phyloP scores from a whole-genome alignment of 2,888 invertebrate species.

The Acleris sparsana region DNA sequence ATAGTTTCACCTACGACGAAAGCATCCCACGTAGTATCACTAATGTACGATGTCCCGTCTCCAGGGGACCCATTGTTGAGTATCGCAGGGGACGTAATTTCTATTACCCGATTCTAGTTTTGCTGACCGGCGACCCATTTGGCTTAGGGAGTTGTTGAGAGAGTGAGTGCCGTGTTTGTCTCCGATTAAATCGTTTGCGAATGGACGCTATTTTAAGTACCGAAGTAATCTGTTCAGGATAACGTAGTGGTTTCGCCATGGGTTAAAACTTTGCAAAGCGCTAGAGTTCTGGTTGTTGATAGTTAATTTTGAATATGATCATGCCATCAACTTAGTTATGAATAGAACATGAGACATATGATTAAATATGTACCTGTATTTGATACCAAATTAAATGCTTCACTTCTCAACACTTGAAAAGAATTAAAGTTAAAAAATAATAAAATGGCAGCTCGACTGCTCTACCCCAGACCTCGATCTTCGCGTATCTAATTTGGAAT shows the following conservation, averaged over 20 bases:
- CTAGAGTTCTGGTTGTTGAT: too few species aligned
- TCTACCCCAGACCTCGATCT: too few species aligned
- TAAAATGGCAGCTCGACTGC: too few species aligned
- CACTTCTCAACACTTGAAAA: too few species aligned
- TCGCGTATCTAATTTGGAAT: too few species aligned
- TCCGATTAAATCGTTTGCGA: constrained; percentile 25
- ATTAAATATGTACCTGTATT: too few species aligned
- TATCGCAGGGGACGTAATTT: constrained; percentile 56
- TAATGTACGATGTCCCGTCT: constrained; percentile 43
- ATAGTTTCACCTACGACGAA: constrained; percentile 52
- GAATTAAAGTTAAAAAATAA: too few species aligned
- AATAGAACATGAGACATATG: too few species aligned
- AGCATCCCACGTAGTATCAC: constrained; percentile 44
- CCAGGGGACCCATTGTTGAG: constrained; percentile 61
- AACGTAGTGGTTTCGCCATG: constrained; percentile 1
- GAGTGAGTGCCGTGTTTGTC: constrained; percentile 22
- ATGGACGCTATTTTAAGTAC: constrained; percentile 11
- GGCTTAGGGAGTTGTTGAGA: constrained; percentile 20
- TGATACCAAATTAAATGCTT: too few species aligned
- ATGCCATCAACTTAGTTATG: background rate
- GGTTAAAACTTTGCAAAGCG: background rate
- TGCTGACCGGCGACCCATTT: constrained; percentile 22
- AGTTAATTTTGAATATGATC: background rate
- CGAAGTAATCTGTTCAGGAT: background rate
- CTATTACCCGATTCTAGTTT: constrained; percentile 47